Base-by-base conservation (phyloP, 2,113 vertebrate genomes). In the Aptenodytes forsteri region DNA sequence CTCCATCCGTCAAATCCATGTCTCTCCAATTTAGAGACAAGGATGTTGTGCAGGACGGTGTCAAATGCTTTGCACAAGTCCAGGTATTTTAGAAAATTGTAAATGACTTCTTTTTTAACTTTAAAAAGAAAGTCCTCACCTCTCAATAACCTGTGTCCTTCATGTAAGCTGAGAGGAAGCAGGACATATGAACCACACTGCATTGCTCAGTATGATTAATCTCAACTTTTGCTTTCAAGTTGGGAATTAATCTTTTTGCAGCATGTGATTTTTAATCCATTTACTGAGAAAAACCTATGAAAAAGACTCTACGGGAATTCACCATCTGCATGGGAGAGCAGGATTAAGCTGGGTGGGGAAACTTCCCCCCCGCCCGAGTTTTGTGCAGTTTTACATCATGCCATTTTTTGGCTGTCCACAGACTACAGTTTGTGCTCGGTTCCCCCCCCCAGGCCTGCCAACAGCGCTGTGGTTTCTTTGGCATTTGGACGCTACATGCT, bases 401-500 rank as follows among this genome's bases (percentile, higher is more conserved):
- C 6, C 27, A 7, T 46, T 65, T 83, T 67, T 10, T 14, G 19
- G 36, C 65, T 1, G 4, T 58, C 22, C 4, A 2, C 56, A 76
- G 76, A 55, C 3, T 18, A 32, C 10, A 52, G 36, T 62, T 64
- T 88, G 66, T 95, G 25, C 56, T 77, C 0, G 7, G 2, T 96
- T 79, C 1, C 16, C 12, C 38, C 22, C 22, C 16, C 27, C 96
- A 99, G 99, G 95, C 99, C 99, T 34, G 98, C 99, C 59, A 98
- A 99, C 87, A 97, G 98, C 0, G 98, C 99, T 7, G 99, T 99
- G 59, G 98, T 99, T 38, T 95, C 98, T 32, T 83, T 99, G 95
- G 99, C 99, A 0, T 99, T 99, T n/a, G 99, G 99, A 6, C 98
- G 98, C 32, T 99, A 99, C 42, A 95, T 99, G 64, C 97, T 99